A percentile compares a stretch with the other conserved stretches of the same genome.
Evolutionary conservation across 2,113 vertebrate species (phyloP).

Genomic region (Ochotona princeps): DNA sequence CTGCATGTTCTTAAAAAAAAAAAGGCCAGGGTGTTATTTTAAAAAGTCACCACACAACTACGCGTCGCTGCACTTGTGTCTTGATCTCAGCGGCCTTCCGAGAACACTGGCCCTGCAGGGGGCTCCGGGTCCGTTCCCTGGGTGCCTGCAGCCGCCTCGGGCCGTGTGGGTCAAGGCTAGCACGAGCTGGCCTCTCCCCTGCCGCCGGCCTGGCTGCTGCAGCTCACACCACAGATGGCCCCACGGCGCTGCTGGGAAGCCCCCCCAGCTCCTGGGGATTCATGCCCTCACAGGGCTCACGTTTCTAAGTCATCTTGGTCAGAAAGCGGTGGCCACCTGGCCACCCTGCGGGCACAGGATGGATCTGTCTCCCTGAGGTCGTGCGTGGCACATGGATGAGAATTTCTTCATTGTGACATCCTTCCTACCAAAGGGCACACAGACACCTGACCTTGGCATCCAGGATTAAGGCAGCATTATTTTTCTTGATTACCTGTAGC

Average conservation of each 20-base stretch:
- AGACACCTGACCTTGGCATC: constrained; percentile 83
- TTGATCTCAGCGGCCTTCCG: constrained; percentile 1
- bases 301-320: constrained; percentile 66
- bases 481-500: constrained; percentile 87
- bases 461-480: constrained; percentile 84
- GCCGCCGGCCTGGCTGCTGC: background rate
- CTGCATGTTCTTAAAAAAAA: background rate
- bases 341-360: background rate
- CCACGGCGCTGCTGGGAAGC: background rate
- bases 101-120: fast-evolving
- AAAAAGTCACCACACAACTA: background rate
- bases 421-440: constrained; percentile 77
- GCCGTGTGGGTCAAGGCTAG: background rate
- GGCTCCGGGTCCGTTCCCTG: background rate
- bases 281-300: constrained; percentile 48
- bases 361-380: background rate
- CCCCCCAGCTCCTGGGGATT: constrained; percentile 64
- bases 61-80: background rate
- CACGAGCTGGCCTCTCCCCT: background rate
- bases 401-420: constrained; percentile 74
- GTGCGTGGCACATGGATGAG: constrained; percentile 69
- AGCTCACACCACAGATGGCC: background rate
- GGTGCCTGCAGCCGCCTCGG: background rate
- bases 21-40: background rate
- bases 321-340: background rate